Percentiles rank a stretch among this genome's conserved stretches.
These are phyloP conservation scores for Scrobipalpa atriplicella DNA, from an alignment of 2,888 invertebrate species.

Conservation along the genomic window DNA sequence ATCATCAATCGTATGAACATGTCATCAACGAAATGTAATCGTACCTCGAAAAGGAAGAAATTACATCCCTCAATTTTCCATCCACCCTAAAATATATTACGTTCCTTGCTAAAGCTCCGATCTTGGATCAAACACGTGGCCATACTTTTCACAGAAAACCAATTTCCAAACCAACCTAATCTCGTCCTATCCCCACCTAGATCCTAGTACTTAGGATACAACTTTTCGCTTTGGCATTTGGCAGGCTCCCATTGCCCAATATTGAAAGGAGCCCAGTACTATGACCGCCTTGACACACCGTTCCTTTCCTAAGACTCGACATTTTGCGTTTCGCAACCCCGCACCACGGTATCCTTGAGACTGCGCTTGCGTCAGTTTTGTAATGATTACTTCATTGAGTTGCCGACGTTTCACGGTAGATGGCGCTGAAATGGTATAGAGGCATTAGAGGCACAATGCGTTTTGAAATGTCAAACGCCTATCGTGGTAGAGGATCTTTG, in stretches of 20 bases:
- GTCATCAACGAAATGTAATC: too few species aligned
- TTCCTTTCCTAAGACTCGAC: constrained; percentile 73
- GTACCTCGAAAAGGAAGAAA: too few species aligned
- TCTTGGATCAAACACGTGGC: too few species aligned
- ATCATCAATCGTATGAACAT: too few species aligned
- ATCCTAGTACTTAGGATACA: constrained; percentile 21
- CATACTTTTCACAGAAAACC: background rate
- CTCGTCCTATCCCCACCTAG: constrained; percentile 5
- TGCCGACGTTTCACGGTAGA: constrained; percentile 37
- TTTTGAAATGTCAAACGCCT: constrained; percentile 23
- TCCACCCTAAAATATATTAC: background rate
- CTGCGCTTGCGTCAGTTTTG: constrained; percentile 44
- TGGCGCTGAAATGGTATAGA: constrained; percentile 34
- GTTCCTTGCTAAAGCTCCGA: background rate
- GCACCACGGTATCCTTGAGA: constrained; percentile 46
- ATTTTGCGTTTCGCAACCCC: constrained; percentile 50
- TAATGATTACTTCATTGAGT: constrained; percentile 41
- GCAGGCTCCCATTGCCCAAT: constrained; percentile 65
- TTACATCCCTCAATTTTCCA: background rate
- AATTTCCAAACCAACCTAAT: background rate
- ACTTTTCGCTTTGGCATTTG: constrained; percentile 49
- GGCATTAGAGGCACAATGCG: background rate
- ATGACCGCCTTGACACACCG: constrained; percentile 60
- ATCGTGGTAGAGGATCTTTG: constrained; percentile 12
- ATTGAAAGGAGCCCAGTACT: constrained; percentile 60